These are phyloP conservation scores for Cheilosia scutellata DNA, from an alignment of 2,888 invertebrate genomes.

Conservation along the genomic window DNA sequence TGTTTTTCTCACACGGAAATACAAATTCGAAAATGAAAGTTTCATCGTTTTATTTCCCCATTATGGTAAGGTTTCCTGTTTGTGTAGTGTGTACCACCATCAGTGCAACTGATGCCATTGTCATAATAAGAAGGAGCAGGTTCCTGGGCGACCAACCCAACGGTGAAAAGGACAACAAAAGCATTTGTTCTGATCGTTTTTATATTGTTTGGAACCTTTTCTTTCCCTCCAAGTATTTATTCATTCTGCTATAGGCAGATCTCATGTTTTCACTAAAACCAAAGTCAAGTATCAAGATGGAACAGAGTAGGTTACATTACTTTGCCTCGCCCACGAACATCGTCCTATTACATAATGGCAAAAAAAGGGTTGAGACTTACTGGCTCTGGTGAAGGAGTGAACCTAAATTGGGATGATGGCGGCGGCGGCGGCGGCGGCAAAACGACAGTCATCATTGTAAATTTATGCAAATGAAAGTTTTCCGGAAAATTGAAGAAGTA, in stretches of 20 bases:
- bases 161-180: constrained; percentile 39
- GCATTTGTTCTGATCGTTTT: constrained; percentile 63
- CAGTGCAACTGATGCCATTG: constrained; percentile 15
- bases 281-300: constrained; percentile 38
- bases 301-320: constrained; percentile 39
- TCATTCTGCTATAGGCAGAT: constrained; percentile 41
- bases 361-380: constrained; percentile 58
- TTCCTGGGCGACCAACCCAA: background rate
- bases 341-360: constrained; percentile 23
- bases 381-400: constrained; percentile 15
- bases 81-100: constrained; percentile 1
- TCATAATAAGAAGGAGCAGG: background rate
- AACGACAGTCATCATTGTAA: constrained; percentile 71
- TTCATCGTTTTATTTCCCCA: constrained; percentile 57
- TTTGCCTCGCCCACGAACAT: constrained; percentile 48
- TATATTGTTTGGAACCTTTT: constrained; percentile 33
- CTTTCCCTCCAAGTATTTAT: constrained; percentile 5
- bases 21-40: constrained; percentile 55
- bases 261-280: background rate
- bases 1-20: constrained; percentile 43
- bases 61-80: constrained; percentile 44
- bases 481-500: constrained; percentile 71
- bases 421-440: constrained; percentile 36
- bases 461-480: constrained; percentile 74
- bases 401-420: constrained; percentile 50